Evolutionary conservation across 2,797 vertebrate species (phyloP).

Genomic region (Esox masquinongy): DNA sequence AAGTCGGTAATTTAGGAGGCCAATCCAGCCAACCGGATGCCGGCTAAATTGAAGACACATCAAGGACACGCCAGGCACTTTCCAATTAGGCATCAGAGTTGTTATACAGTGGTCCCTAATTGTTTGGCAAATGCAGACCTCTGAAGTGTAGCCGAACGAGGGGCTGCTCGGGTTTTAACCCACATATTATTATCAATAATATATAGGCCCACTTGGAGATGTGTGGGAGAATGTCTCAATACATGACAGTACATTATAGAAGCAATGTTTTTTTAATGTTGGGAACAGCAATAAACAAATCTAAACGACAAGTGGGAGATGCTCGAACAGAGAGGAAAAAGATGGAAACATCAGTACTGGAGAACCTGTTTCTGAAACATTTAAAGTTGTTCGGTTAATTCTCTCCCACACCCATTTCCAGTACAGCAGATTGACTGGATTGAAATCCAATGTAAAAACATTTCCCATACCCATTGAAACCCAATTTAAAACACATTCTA

Average conservation of each 20-base stretch:
- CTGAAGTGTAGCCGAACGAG: conserved; percentile 33
- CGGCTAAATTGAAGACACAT: conserved; percentile 51
- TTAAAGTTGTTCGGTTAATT: background rate
- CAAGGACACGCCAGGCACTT: conserved; percentile 56
- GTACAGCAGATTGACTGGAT: no score
- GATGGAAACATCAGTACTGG: background rate
- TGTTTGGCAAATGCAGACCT: conserved; percentile 46
- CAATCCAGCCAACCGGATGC: conserved; percentile 61
- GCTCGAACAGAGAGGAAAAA: conserved; percentile 9
- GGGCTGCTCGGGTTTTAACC: conserved; percentile 42
- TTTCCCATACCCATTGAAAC: background rate
- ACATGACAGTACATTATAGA: conserved; percentile 37
- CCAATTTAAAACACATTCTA: background rate
- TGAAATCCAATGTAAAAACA: background rate
- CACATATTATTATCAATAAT: conserved; percentile 53
- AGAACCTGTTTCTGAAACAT: no score
- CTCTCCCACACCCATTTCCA: background rate
- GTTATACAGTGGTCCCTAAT: conserved; percentile 43
- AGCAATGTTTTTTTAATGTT: conserved; percentile 41
- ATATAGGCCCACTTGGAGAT: conserved; percentile 43
- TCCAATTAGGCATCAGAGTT: conserved; percentile 56
- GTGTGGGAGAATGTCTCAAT: conserved; percentile 40
- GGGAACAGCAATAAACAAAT: background rate
- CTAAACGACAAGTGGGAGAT: conserved; percentile 7
- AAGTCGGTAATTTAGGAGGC: conserved; percentile 69